Percentiles rank a stretch among this genome's conserved stretches.
Conservation (phyloP, 1,140 invertebrate species). For the Pogonomyrmex californicus region DNA sequence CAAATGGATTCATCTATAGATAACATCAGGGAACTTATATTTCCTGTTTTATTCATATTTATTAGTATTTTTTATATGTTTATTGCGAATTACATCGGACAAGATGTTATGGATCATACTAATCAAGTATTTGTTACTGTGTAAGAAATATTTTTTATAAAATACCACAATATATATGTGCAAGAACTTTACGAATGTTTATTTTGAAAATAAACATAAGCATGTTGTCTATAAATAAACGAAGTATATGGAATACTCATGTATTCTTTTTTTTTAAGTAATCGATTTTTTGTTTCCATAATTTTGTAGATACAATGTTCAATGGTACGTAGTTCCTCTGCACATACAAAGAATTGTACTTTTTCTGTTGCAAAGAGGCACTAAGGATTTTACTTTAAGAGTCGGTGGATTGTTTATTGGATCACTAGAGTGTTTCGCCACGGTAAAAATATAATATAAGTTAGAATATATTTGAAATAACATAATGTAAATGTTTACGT, state of each 20-base stretch:
- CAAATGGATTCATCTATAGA: not conserved
- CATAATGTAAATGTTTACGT: not conserved
- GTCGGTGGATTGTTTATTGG: not conserved
- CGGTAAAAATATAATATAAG: not conserved
- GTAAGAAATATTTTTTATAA: constrained; percentile 2
- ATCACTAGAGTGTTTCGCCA: not conserved
- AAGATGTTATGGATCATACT: constrained; percentile 18
- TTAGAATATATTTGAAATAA: not conserved
- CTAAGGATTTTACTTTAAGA: not conserved
- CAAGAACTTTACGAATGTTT: not conserved
- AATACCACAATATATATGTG: not conserved
- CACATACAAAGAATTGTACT: not conserved
- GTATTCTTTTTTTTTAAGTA: not conserved
- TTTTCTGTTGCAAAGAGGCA: constrained; percentile 2
- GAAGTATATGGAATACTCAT: not conserved
- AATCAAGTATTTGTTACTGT: not conserved
- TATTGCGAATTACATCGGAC: not conserved
- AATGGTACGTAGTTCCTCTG: not conserved
- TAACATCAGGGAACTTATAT: not conserved
- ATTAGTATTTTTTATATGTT: not conserved
- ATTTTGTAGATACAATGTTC: not conserved
- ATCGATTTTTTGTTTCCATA: not conserved
- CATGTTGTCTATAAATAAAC: not conserved
- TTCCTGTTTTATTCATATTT: not conserved
- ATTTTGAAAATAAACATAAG: not conserved